A percentile compares a stretch with the other conserved stretches of the same genome.
Conservation (phyloP, 2,113 vertebrate genomes). For the Typhlomys cinereus region DNA sequence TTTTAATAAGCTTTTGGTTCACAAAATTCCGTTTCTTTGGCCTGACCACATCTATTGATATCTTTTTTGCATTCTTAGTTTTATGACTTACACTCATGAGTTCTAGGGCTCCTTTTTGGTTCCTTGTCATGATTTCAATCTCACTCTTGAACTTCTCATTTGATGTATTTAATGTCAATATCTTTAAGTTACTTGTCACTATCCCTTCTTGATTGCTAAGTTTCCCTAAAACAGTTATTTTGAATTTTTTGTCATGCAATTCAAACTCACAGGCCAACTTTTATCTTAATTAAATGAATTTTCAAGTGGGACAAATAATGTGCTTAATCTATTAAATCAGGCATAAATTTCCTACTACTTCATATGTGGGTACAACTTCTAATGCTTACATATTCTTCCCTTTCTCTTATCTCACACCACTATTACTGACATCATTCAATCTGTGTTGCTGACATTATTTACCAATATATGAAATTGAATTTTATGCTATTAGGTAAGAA, state of each 20-base stretch:
- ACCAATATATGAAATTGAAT: slow-evolving; percentile 39
- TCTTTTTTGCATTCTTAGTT: neutral
- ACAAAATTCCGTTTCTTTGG: neutral
- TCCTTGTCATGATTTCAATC: neutral
- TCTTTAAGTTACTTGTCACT: neutral
- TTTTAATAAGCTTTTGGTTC: neutral
- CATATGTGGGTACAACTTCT: neutral
- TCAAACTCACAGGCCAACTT: neutral
- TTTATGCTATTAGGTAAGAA: slow-evolving; percentile 77
- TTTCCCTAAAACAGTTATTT: neutral
- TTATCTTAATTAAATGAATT: neutral
- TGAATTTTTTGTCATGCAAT: neutral
- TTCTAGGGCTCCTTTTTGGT: neutral
- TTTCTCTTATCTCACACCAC: neutral
- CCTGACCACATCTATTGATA: neutral
- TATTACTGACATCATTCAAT: neutral
- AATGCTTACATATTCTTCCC: neutral
- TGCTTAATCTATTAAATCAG: neutral
- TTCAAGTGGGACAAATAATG: neutral
- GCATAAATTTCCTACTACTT: neutral
- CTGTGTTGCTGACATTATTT: neutral
- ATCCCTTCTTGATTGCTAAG: neutral
- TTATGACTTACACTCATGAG: neutral
- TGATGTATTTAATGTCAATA: neutral
- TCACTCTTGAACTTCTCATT: neutral